A percentile compares a stretch with the other conserved stretches of the same genome.
Conservation (phyloP, 2,797 vertebrate genomes). For the Vultur gryphus region DNA sequence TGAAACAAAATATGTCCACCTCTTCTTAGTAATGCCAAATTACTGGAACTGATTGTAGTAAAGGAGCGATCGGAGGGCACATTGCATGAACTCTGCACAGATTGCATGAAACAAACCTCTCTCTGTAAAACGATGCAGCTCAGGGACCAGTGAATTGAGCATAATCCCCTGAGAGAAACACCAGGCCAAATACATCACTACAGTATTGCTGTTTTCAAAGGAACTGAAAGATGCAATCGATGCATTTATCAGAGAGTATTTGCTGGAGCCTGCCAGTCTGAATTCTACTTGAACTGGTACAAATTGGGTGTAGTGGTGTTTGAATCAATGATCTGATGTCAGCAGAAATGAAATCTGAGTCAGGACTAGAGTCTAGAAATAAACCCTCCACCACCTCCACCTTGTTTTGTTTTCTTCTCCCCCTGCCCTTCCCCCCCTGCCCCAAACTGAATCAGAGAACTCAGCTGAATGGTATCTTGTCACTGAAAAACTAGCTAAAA, state of each 20-base stretch:
- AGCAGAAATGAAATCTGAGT: background rate
- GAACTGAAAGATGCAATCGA: background rate
- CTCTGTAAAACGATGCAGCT: background rate
- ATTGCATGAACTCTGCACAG: background rate
- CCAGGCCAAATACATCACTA: background rate
- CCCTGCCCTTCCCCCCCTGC: background rate
- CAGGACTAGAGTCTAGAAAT: background rate
- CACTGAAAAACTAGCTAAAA: background rate
- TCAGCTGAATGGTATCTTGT: background rate
- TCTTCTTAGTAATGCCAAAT: conserved; percentile 4
- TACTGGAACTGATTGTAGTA: conserved; percentile 4
- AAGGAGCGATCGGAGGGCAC: background rate
- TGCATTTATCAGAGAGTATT: background rate
- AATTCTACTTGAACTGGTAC: background rate
- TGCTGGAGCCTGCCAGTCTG: background rate
- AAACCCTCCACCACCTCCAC: background rate
- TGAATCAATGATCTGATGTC: background rate
- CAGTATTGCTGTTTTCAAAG: background rate
- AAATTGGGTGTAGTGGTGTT: background rate
- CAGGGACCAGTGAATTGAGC: background rate
- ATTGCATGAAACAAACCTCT: background rate
- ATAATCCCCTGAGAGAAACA: background rate
- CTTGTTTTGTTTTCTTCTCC: background rate
- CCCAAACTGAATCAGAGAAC: background rate
- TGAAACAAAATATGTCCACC: conserved; percentile 46